Base-by-base conservation (phyloP, 2,888 invertebrate species). In the Oligia fasciuncula region DNA sequence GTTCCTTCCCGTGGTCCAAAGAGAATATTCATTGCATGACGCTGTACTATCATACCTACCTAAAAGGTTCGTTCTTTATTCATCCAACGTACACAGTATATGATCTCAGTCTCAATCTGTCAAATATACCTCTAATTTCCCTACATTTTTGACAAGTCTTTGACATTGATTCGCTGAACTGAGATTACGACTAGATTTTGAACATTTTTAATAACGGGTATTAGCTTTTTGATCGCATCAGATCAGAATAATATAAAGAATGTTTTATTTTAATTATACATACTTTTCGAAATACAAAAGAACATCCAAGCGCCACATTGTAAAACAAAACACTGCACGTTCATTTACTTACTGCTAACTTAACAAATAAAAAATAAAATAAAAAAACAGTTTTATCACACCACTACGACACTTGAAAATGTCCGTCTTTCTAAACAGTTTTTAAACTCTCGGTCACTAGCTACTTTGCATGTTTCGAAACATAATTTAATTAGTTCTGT, bases 291-390 rank as follows among this genome's bases (percentile, higher is more conserved):
- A 14, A 23, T 65, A 79, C 8, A 79, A 65, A 65, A 69, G 13
- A n/a, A 79, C 60, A 69, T 82, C 85, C 29, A 60, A 23, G 0
- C 80, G 69, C 73, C 73, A 79, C 81, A 82, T 84, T 69, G 0
- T 51, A 14, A 69, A 17, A 40, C 19, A 51, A 67, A 67, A n/a
- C 71, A 72, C 79, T 19, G 35, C 43, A 69, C 79, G 40, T 29
- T 2, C 6, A 43, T 66, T 29, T 19, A 66, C 29, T 23, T 14
- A 66, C 43, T 51, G 51, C n/a, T 66, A 79, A 60, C 0, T 40
- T 49, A 2, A 14, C 2, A 62, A 54, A 63, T 35, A 57, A 46
- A 46, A n/a, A 35, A 23, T 19, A 35, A 43, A 62, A 40, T 49
- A 46, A 23, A 62, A 29, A 11, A n/a, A 46, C 1, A 2, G 2